These are phyloP conservation scores for Trogon surrucura DNA, from an alignment of 2,113 vertebrate genomes.

Conservation along the genomic window DNA sequence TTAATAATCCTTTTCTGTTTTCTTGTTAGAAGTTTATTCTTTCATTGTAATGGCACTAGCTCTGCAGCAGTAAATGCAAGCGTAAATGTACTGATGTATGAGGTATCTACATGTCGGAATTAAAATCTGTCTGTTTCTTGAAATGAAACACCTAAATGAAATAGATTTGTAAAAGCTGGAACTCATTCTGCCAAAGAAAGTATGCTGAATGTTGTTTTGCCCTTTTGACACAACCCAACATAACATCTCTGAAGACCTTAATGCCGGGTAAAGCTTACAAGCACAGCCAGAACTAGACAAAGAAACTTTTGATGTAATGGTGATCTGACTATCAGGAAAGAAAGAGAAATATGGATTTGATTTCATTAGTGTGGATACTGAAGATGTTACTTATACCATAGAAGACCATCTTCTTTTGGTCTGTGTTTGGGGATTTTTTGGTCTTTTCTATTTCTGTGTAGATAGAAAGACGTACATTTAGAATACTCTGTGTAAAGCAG, in stretches of 20 bases:
- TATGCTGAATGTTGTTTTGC: background rate
- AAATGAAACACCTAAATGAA: constrained; percentile 24
- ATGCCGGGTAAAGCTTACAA: background rate
- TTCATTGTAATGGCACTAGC: accelerated
- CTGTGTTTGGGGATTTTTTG: background rate
- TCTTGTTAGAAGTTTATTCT: background rate
- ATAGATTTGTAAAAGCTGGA: constrained; percentile 1
- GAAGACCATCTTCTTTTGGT: background rate
- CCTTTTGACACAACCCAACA: background rate
- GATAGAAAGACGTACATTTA: background rate
- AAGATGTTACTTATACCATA: background rate
- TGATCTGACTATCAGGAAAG: background rate
- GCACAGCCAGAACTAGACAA: background rate
- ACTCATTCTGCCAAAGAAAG: background rate
- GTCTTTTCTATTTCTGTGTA: background rate
- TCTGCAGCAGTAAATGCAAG: background rate
- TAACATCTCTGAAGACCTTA: background rate
- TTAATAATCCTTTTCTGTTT: background rate
- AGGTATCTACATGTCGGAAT: background rate
- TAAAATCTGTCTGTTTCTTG: background rate
- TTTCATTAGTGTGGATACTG: background rate
- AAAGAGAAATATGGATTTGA: background rate
- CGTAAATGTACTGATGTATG: background rate
- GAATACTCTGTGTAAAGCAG: background rate
- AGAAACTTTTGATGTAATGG: background rate